phyloP scores from a whole-genome alignment of 2,113 vertebrate genomes.

The Riparia riparia region DNA sequence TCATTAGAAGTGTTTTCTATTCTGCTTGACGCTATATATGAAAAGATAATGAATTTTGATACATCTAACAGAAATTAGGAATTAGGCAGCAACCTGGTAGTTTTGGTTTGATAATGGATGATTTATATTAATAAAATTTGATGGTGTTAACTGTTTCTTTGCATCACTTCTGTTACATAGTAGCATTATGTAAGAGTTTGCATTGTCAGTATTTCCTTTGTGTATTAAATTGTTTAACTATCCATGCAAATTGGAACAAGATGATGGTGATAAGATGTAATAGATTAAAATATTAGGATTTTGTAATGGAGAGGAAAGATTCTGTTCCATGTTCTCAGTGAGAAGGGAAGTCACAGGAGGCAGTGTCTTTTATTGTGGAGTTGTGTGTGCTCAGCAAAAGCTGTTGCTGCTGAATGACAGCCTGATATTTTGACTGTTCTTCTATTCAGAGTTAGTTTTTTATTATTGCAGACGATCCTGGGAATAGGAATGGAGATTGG shows the following conservation, averaged over 20 bases:
- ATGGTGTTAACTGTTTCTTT: neutral
- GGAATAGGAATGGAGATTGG: neutral
- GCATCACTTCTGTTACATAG: neutral
- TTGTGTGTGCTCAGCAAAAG: neutral
- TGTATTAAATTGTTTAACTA: neutral
- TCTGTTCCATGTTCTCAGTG: neutral
- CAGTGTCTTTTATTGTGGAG: neutral
- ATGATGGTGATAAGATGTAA: neutral
- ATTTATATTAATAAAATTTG: neutral
- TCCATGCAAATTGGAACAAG: neutral
- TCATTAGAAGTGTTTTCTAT: neutral
- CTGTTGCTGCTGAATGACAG: neutral
- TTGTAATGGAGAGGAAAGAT: neutral
- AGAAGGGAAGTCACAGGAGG: accelerated
- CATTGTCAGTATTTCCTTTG: neutral
- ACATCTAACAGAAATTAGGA: neutral
- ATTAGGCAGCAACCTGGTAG: neutral
- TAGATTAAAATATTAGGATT: neutral
- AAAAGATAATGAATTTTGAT: neutral
- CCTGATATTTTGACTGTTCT: neutral
- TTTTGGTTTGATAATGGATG: neutral
- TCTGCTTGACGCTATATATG: accelerated
- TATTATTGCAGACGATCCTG: neutral
- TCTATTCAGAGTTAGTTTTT: neutral
- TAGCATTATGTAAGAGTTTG: neutral